Evolutionary conservation across 2,113 vertebrate genomes (phyloP).

Genomic region (chimpanzee (Pan troglodytes)): NHGRI_mPanTro3-v2.1_pri NC_072398.2:212398001-212398500

Average conservation of each 20-base stretch:
- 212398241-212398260: neutral
- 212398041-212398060: neutral
- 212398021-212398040: neutral
- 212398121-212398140: accelerated
- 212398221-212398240: neutral
- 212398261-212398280: accelerated
- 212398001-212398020: accelerated
- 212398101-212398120: neutral
- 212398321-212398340: neutral
- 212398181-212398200: accelerated
- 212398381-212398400: accelerated
- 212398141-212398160: accelerated
- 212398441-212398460: too few species aligned
- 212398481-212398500: neutral
- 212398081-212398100: accelerated
- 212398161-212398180: neutral
- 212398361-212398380: neutral
- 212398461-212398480: neutral
- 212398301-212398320: neutral
- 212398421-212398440: neutral
- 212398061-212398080: neutral
- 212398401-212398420: accelerated
- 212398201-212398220: neutral
- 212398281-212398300: neutral
- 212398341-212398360: accelerated